phyloP scores from a whole-genome alignment of 2,797 vertebrate genomes.

The Coregonus suidteri region DNA sequence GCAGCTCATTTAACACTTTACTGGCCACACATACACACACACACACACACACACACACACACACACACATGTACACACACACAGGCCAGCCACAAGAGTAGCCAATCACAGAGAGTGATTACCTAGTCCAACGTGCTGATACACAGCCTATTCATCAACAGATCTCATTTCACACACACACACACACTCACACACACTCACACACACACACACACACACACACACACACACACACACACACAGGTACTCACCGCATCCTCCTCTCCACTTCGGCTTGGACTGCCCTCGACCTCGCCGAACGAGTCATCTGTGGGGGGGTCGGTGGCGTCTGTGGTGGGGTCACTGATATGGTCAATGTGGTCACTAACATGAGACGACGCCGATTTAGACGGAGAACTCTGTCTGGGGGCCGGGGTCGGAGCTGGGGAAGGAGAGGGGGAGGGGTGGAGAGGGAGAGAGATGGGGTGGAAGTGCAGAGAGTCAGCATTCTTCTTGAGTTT shows the following conservation, averaged over 20 bases:
- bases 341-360: constrained; percentile 79
- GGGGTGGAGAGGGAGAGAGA: neutral
- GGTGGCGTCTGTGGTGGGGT: constrained; percentile 78
- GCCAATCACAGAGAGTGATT: constrained; percentile 70
- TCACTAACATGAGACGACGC: constrained; percentile 91
- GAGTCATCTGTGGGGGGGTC: constrained; percentile 86
- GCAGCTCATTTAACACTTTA: constrained; percentile 70
- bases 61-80: too few relatives aligned
- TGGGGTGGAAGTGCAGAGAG: too few relatives aligned
- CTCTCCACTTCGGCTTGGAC: constrained; percentile 92
- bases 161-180: constrained; percentile 15
- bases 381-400: constrained; percentile 95
- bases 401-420: constrained; percentile 92
- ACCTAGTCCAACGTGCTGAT: constrained; percentile 56
- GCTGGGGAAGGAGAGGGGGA: constrained; percentile 69
- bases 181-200: too few relatives aligned
- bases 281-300: constrained; percentile 94
- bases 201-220: too few relatives aligned
- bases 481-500: too few relatives aligned
- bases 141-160: constrained; percentile 66
- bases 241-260: constrained; percentile 80
- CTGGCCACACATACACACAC: constrained; percentile 1
- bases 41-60: too few relatives aligned
- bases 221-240: neutral
- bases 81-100: constrained; percentile 11